These are phyloP conservation scores for Rhynchophorus ferrugineus DNA, from an alignment of 1,140 invertebrate species.

Conservation along the genomic window DNA sequence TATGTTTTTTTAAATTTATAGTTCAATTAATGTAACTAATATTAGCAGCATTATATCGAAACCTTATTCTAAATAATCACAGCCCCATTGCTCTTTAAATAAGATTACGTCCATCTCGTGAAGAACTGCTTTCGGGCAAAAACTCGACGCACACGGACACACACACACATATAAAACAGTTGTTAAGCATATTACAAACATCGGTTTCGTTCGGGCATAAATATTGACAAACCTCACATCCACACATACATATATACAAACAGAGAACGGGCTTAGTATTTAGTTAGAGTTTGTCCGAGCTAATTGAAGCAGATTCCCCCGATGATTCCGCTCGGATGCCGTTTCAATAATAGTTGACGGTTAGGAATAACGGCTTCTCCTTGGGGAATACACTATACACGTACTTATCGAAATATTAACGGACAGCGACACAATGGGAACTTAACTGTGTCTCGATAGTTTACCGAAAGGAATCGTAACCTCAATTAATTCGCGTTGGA, in stretches of 20 bases:
- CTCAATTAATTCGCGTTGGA: too few species aligned
- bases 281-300: slow-evolving; percentile 20
- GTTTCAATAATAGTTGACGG: slow-evolving; percentile 24
- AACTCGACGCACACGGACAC: too few species aligned
- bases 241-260: neutral
- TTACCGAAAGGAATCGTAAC: too few species aligned
- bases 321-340: slow-evolving; percentile 15
- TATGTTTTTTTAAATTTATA: too few species aligned
- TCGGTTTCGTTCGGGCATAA: neutral
- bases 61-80: too few species aligned
- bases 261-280: slow-evolving; percentile 1
- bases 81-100: too few species aligned
- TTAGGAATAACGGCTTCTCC: neutral
- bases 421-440: neutral
- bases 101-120: too few species aligned
- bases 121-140: too few species aligned
- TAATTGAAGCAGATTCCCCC: slow-evolving; percentile 28
- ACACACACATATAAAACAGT: neutral
- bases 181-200: neutral
- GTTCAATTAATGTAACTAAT: too few species aligned
- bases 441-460: neutral
- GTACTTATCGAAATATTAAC: neutral
- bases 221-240: neutral
- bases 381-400: neutral
- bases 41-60: too few species aligned